Evolutionary conservation across 2,888 invertebrate genomes (phyloP), one percentile per base, ranked within the genome.

Genomic region (Neria commutata): DNA sequence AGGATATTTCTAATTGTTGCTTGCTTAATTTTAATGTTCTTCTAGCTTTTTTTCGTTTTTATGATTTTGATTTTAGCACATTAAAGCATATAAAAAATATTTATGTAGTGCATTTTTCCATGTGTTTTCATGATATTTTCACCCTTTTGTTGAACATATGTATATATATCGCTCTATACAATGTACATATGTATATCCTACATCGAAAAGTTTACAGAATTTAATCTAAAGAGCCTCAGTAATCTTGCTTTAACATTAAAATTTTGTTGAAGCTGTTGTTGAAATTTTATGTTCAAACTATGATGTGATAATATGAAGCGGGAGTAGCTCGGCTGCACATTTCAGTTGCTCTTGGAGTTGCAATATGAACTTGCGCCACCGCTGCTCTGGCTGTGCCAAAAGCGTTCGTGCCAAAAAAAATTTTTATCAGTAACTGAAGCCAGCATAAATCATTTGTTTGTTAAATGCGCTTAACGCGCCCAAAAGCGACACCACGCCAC

Each of bases 361-460:
- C n/a, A n/a, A 8, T 5, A 10, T 10, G 6, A 14, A 45, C 23
- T 17, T 4, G 11, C 45, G 21, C 14, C 21, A 14, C 21, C 14
- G 45, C 45, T 14, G 21, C 45, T 45, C 25, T 25, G 40, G 46
- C 51, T 34, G 54, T 61, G 59, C 50, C 50, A 50, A 17, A n/a
- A n/a, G n/a, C n/a, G n/a, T n/a, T n/a, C n/a, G n/a, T n/a, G n/a
- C n/a, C n/a, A n/a, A n/a, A n/a, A n/a, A n/a, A n/a, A n/a, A n/a
- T n/a, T n/a, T n/a, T n/a, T n/a, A n/a, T n/a, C n/a, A n/a, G n/a
- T n/a, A n/a, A n/a, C n/a, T n/a, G n/a, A n/a, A n/a, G n/a, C n/a
- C n/a, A n/a, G 57, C 64, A 68, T 67, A 68, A 68, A 68, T 68
- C 67, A 67, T 67, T 66, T 55, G 63, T 60, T 59, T 45, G 49